Percentiles rank a stretch among this genome's conserved stretches.
These are phyloP conservation scores for Polietes domitor DNA, from an alignment of 2,888 invertebrate genomes.

Conservation along the genomic window DNA sequence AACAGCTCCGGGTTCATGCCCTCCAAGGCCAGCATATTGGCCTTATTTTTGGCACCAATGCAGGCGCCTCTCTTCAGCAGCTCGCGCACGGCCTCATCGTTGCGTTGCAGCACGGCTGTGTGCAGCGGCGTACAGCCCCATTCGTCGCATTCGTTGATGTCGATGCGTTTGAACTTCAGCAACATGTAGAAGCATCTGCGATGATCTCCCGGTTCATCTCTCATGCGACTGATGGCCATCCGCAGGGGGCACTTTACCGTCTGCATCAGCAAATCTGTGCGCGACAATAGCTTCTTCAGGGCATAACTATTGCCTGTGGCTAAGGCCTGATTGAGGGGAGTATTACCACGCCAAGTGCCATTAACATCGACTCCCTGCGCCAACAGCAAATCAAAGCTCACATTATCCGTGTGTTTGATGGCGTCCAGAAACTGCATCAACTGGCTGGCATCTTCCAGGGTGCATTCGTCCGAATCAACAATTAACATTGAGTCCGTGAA, in stretches of 20 bases:
- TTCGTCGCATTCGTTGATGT: conserved; percentile 84
- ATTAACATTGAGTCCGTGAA: no score
- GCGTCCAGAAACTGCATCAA: conserved; percentile 74
- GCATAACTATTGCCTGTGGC: conserved; percentile 82
- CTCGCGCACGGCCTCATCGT: conserved; percentile 83
- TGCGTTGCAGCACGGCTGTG: conserved; percentile 87
- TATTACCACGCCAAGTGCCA: conserved; percentile 66
- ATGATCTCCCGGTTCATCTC: conserved; percentile 81
- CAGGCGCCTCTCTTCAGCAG: conserved; percentile 87
- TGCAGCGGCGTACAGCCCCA: conserved; percentile 87
- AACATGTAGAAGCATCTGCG: conserved; percentile 85
- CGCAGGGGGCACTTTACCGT: conserved; percentile 82
- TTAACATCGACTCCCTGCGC: conserved; percentile 82
- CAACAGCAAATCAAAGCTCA: conserved; percentile 82
- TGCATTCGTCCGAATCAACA: no score
- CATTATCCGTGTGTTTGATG: conserved; percentile 83
- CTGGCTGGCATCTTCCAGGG: no score
- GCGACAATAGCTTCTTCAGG: conserved; percentile 75
- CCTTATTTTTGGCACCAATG: conserved; percentile 85
- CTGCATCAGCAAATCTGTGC: conserved; percentile 81
- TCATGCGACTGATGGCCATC: background rate
- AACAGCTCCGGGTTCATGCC: conserved; percentile 86
- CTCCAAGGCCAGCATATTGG: conserved; percentile 86
- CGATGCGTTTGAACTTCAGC: conserved; percentile 83
- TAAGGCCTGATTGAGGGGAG: conserved; percentile 85